These are phyloP conservation scores for Eudasyphora cyanicolor DNA, from an alignment of 2,888 invertebrate genomes.

Conservation along the genomic window DNA sequence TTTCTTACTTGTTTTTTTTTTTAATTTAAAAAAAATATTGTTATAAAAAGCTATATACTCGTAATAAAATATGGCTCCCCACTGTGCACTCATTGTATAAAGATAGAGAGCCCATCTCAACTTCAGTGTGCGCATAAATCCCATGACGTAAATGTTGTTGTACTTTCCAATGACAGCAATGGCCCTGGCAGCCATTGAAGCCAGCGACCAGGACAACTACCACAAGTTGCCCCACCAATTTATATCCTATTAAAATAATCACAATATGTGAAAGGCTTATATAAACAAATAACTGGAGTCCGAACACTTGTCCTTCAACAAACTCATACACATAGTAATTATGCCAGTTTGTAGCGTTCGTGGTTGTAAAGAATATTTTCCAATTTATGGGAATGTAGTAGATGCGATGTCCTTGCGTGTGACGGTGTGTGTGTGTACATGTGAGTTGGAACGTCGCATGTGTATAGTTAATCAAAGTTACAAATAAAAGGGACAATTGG, in stretches of 20 bases:
- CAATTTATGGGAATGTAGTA: neutral
- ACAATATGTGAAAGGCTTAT: slow-evolving; percentile 19
- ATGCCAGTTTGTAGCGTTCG: too few relatives aligned
- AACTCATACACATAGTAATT: too few relatives aligned
- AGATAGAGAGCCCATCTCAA: too few relatives aligned
- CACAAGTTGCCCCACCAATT: neutral
- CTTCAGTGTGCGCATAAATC: slow-evolving; percentile 38
- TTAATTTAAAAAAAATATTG: too few relatives aligned
- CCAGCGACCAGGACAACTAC: too few relatives aligned
- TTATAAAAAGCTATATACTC: too few relatives aligned
- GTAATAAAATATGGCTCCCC: neutral
- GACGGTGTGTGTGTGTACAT: neutral
- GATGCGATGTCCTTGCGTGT: neutral
- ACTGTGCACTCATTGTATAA: neutral
- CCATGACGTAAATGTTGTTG: neutral
- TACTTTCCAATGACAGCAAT: neutral
- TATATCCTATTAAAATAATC: slow-evolving; percentile 32
- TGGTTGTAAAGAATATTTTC: too few relatives aligned
- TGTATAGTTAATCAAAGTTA: slow-evolving; percentile 55
- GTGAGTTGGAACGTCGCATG: slow-evolving; percentile 29
- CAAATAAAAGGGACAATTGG: slow-evolving; percentile 38
- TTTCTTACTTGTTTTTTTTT: too few relatives aligned
- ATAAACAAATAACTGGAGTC: slow-evolving; percentile 10
- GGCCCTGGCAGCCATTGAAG: neutral
- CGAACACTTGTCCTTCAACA: too few relatives aligned